These are phyloP conservation scores for Anniella stebbinsi DNA, from an alignment of 2,797 vertebrate species.

Conservation along the genomic window DNA sequence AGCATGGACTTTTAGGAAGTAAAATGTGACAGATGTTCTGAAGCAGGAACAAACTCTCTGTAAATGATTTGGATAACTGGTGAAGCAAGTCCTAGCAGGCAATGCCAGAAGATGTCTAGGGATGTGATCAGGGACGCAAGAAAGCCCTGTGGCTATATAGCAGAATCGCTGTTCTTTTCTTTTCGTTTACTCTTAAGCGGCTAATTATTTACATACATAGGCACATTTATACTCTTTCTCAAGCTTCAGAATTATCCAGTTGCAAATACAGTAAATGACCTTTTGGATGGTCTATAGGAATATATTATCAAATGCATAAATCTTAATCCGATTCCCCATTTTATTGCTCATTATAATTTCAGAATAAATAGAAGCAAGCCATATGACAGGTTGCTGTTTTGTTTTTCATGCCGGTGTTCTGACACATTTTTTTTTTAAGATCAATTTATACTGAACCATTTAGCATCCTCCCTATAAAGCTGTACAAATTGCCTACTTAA, in stretches of 20 bases:
- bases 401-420: neutral
- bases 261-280: conserved; percentile 12
- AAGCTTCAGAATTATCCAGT: neutral
- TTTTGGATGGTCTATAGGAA: neutral
- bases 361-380: neutral
- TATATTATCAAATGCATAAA: neutral
- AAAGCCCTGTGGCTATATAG: conserved; percentile 15
- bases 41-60: conserved; percentile 64
- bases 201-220: neutral
- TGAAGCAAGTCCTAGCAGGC: conserved; percentile 65
- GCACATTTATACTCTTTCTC: neutral
- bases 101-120: conserved; percentile 39
- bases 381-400: neutral
- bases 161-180: neutral
- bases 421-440: neutral
- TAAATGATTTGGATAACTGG: conserved; percentile 67
- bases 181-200: neutral
- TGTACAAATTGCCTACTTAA: neutral
- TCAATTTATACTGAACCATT: neutral
- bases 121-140: conserved; percentile 10
- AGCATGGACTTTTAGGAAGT: conserved; percentile 30
- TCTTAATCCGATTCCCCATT: neutral
- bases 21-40: conserved; percentile 67
- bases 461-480: neutral
- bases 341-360: neutral